Evolutionary conservation across 2,113 vertebrate species (phyloP), one percentile per base, ranked within the genome.

Genomic region (Pogona vitticeps): DNA sequence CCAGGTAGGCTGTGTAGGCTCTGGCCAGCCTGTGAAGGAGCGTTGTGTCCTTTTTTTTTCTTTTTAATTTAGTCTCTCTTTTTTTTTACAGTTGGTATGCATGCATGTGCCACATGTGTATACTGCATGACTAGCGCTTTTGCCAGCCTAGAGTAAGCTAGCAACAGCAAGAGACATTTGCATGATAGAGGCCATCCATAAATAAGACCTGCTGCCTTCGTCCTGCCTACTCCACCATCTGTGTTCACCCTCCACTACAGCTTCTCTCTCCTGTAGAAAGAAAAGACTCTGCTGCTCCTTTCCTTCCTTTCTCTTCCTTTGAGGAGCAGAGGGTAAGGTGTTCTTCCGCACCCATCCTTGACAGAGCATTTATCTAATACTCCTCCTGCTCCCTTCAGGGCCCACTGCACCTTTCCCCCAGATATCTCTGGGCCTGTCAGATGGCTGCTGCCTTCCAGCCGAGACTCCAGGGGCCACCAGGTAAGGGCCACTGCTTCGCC

Each of bases 1-100:
- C 99, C 99, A 99, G 99, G 99, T 99, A 99, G 98, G 98, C 97
- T 89, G 96, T 72, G 93, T 92, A 90, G 89, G 68, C 0, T 86
- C 78, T 80, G 85, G 85, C 89, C 18, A 0, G 82, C 21, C 86
- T n/a, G 1, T 0, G 6, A 90, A 91, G 87, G 81, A 91, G 89
- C 71, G 12, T 94, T 7, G 14, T 92, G 88, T 91, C 83, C 80
- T 21, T 52, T 46, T 90, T 89, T 94, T 81, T 33, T 14, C 2
- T 46, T 40, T 63, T 23, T 17, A 3, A n/a, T 13, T 36, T 31
- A 31, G 28, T 10, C 5, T 52, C 15, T 63, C 21, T 89, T 88
- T 93, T 82, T 65, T 33, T 67, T 76, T n/a, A n/a, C n/a, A n/a
- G n/a, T 63, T 52, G 56, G 31, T 40, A 36, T 87, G 79, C 68